These are phyloP conservation scores for Pelodytes ibericus DNA, from an alignment of 2,797 vertebrate species.

Conservation along the genomic window DNA sequence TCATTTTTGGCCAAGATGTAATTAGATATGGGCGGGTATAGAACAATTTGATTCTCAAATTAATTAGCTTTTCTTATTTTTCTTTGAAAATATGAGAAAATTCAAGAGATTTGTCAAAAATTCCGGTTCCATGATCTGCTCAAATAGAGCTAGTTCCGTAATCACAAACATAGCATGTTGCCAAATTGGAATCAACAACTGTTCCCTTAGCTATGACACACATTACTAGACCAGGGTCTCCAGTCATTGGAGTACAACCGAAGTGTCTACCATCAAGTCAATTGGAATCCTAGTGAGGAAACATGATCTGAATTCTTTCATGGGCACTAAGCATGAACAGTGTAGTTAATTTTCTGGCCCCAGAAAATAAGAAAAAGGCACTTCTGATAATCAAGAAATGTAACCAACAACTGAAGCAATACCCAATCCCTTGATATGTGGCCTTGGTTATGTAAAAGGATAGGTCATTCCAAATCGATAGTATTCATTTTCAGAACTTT, in stretches of 20 bases:
- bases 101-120: not conserved
- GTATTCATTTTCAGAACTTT: too few species aligned
- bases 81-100: not conserved
- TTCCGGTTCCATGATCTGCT: not conserved
- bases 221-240: not conserved
- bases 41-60: conserved; percentile 13
- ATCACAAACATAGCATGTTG: not conserved
- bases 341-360: too few species aligned
- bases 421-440: too few species aligned
- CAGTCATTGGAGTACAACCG: not conserved
- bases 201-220: not conserved
- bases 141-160: not conserved
- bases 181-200: not conserved
- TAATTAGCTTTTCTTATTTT: conserved; percentile 21
- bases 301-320: not conserved
- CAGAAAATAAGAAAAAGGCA: too few species aligned
- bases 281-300: not conserved
- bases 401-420: too few species aligned
- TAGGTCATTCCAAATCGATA: too few species aligned
- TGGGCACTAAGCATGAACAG: not conserved
- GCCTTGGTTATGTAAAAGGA: too few species aligned
- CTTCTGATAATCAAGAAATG: too few species aligned
- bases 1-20: conserved; percentile 38
- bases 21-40: conserved; percentile 32
- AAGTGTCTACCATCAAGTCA: not conserved